These are phyloP conservation scores for Aporrectodea caliginosa DNA, from an alignment of 1,140 invertebrate species.

Conservation along the genomic window DNA sequence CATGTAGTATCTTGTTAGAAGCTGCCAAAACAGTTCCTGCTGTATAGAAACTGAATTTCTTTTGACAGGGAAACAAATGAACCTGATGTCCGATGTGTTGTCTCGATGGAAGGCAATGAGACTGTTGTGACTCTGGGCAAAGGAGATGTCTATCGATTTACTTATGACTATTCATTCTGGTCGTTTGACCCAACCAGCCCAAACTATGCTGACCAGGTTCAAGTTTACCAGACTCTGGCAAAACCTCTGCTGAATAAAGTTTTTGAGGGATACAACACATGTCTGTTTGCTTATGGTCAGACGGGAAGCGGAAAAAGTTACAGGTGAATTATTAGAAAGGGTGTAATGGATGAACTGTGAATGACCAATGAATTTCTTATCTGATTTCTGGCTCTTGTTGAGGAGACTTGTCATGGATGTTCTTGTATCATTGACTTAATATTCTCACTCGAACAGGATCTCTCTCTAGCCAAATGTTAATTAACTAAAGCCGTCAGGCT, in stretches of 20 bases:
- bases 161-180: constrained; percentile 65
- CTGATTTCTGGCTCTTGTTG: not conserved
- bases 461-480: no score
- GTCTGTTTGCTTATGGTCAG: constrained; percentile 91
- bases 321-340: no score
- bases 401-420: not conserved
- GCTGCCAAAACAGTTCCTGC: no score
- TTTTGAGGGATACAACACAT: constrained; percentile 56
- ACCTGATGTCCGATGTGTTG: constrained; percentile 57
- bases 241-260: constrained; percentile 51
- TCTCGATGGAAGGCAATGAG: constrained; percentile 60
- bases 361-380: not conserved
- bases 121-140: constrained; percentile 57
- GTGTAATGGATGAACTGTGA: not conserved
- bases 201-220: constrained; percentile 48
- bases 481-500: no score
- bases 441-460: no score
- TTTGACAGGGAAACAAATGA: constrained; percentile 58
- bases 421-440: no score
- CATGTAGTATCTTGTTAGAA: no score
- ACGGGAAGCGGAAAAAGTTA: constrained; percentile 89
- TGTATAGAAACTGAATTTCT: no score
- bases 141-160: constrained; percentile 59
- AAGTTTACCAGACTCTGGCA: constrained; percentile 49
- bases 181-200: constrained; percentile 51